These are phyloP conservation scores for Gallinago undulata DNA, from an alignment of 2,113 vertebrate genomes.

Conservation along the genomic window DNA sequence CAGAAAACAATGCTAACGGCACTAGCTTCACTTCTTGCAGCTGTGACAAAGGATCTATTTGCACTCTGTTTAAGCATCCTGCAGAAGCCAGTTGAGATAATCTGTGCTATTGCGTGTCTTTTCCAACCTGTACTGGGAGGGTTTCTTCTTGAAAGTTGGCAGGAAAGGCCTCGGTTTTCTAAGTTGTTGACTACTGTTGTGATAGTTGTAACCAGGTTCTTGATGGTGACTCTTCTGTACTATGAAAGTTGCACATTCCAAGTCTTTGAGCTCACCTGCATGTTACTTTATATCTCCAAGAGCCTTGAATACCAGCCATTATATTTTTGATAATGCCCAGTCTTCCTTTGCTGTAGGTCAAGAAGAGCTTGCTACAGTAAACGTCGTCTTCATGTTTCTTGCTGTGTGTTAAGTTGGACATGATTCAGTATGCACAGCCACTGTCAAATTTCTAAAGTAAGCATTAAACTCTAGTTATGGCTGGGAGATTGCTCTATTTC, in stretches of 20 bases:
- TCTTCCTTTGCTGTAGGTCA: background rate
- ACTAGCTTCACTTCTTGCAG: background rate
- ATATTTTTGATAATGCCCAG: background rate
- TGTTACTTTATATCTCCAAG: background rate
- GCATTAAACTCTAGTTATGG: background rate
- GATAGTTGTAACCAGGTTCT: background rate
- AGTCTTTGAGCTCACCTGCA: background rate
- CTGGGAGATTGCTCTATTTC: background rate
- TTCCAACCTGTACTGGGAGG: background rate
- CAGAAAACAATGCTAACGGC: background rate
- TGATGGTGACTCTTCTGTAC: background rate
- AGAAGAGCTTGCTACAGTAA: background rate
- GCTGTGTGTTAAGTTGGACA: background rate
- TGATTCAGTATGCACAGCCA: background rate
- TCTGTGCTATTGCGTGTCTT: background rate
- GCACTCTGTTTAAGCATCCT: background rate
- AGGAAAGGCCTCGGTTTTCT: background rate
- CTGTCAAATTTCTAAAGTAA: background rate
- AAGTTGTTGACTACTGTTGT: background rate
- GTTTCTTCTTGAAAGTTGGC: background rate
- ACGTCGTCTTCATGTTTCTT: background rate
- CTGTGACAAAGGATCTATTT: background rate
- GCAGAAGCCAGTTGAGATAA: background rate
- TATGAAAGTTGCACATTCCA: rapidly evolving
- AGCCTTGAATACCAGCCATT: background rate